Percentiles rank a stretch among this genome's conserved stretches.
Evolutionary conservation across 2,888 invertebrate genomes (phyloP).

Genomic region (Gortyna flavago): DNA sequence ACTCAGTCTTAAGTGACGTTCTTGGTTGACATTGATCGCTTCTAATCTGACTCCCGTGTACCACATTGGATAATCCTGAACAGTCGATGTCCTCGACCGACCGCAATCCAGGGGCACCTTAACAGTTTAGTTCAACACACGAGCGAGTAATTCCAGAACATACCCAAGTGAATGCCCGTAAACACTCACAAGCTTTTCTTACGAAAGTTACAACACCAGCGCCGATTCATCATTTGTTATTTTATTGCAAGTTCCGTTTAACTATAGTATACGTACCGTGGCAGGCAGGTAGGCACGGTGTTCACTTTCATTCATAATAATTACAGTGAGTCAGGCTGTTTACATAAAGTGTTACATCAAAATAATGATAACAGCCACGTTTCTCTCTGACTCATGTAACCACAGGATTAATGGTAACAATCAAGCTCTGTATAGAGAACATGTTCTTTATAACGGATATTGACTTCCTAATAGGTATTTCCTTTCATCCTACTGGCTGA

Average conservation of each 20-base stretch:
- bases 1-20: neutral
- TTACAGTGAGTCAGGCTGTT: conserved; percentile 49
- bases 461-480: neutral
- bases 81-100: neutral
- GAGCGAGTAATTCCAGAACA: neutral
- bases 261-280: neutral
- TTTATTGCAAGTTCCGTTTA: conserved; percentile 33
- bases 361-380: conserved; percentile 29
- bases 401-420: conserved; percentile 6
- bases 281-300: neutral
- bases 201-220: conserved; percentile 15
- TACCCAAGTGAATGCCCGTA: neutral
- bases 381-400: conserved; percentile 36
- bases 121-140: neutral
- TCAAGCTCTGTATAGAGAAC: neutral
- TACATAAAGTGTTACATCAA: conserved; percentile 54
- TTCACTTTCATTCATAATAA: conserved; percentile 58
- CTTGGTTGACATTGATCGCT: neutral
- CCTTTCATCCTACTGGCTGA: neutral
- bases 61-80: neutral
- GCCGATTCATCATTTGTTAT: conserved; percentile 13
- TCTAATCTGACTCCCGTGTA: neutral
- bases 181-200: conserved; percentile 1
- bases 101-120: too few species aligned
- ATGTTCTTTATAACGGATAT: neutral